These are phyloP conservation scores for Antedon mediterranea DNA, from an alignment of 53 echinoderm and acorn worm genomes.

Conservation along the genomic window DNA sequence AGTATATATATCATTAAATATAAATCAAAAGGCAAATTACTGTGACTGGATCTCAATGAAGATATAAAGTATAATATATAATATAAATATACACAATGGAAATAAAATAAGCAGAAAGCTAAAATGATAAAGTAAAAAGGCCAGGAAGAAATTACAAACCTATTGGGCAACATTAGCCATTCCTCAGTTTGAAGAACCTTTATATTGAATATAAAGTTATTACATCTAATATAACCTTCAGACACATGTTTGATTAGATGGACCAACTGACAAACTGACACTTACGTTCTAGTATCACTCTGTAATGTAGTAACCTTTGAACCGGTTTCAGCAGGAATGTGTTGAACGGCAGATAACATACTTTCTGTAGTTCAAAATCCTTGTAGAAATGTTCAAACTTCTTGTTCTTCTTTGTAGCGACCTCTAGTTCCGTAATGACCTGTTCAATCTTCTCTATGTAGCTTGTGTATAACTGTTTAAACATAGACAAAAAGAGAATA, in stretches of 20 bases:
- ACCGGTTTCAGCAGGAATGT: slow-evolving; percentile 99
- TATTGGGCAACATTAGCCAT: no score
- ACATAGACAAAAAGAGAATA: no score
- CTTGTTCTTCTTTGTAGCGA: slow-evolving; percentile 61
- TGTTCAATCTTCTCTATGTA: slow-evolving; percentile 67
- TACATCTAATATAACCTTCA: not conserved
- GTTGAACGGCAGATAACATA: slow-evolving; percentile 98
- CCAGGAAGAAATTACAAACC: no score
- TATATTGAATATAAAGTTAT: no score
- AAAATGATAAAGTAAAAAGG: no score
- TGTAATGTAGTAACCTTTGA: slow-evolving; percentile 81
- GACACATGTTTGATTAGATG: not conserved
- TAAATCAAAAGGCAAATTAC: no score
- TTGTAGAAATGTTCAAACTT: slow-evolving; percentile 94
- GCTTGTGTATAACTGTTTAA: slow-evolving; percentile 61
- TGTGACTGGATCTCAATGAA: no score
- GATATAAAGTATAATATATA: no score
- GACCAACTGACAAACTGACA: not conserved
- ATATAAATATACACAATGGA: no score
- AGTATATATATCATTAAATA: no score
- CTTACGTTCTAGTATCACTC: slow-evolving; percentile 91
- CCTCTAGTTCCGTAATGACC: slow-evolving; percentile 63
- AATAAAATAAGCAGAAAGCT: no score
- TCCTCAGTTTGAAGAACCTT: no score
- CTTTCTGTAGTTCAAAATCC: slow-evolving; percentile 99